Conservation (phyloP, 2,797 vertebrate species). For the Gymnothorax reevesii region DNA sequence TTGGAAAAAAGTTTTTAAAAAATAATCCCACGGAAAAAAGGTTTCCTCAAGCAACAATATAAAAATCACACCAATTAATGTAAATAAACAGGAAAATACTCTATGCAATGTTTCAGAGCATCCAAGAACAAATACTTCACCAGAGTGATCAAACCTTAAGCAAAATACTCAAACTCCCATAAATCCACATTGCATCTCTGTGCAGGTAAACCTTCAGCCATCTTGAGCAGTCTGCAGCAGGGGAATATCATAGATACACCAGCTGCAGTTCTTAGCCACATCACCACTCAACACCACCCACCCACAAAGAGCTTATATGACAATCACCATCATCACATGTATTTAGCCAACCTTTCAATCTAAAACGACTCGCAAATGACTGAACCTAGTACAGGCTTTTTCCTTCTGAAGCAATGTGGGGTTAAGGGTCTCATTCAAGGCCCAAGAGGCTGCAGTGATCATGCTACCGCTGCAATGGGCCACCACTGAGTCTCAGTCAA, state of each 20-base stretch:
- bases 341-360: too few relatives aligned
- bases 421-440: too few relatives aligned
- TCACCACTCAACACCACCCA: background rate
- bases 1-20: background rate
- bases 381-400: too few relatives aligned
- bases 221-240: background rate
- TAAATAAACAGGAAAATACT: background rate
- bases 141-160: background rate
- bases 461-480: too few relatives aligned
- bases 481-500: too few relatives aligned
- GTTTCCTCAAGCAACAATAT: background rate
- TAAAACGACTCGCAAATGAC: too few relatives aligned
- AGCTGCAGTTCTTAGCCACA: background rate
- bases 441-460: too few relatives aligned
- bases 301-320: background rate
- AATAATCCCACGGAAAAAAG: background rate
- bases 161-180: background rate
- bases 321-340: too few relatives aligned
- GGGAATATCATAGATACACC: background rate
- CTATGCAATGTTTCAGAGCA: background rate
- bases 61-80: background rate
- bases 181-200: background rate
- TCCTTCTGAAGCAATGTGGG: too few relatives aligned
- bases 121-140: background rate
- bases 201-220: background rate